phyloP scores from a whole-genome alignment of 2,888 invertebrate species.

The Habroteleia sp. region DNA sequence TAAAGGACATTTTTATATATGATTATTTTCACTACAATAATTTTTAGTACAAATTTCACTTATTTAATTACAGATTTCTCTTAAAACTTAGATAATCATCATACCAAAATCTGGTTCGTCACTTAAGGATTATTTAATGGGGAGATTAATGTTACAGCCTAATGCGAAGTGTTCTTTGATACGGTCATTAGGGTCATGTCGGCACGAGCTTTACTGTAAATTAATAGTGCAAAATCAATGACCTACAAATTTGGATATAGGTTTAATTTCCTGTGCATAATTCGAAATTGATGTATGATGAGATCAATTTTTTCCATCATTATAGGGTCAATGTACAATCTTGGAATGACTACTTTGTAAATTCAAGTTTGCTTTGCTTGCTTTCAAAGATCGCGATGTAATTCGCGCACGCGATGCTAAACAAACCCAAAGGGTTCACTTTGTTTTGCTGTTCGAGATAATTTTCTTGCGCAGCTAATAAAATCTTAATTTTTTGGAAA shows the following conservation, averaged over 20 bases:
- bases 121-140: no score
- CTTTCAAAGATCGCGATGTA: constrained; percentile 54
- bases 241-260: constrained; percentile 54
- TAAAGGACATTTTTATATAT: no score
- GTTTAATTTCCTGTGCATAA: constrained; percentile 61
- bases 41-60: no score
- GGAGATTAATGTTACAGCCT: no score
- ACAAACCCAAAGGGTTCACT: constrained; percentile 42
- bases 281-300: constrained; percentile 43
- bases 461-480: constrained; percentile 32
- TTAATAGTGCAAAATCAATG: constrained; percentile 58
- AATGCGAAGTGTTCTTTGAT: constrained; percentile 20
- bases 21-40: no score
- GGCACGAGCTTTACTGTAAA: constrained; percentile 25
- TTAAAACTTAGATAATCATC: no score
- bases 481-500: no score
- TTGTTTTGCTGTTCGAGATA: constrained; percentile 23
- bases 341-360: constrained; percentile 44
- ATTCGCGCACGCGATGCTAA: constrained; percentile 54
- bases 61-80: no score
- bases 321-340: constrained; percentile 15
- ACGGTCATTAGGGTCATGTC: constrained; percentile 49
- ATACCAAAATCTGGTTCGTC: no score
- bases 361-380: constrained; percentile 54
- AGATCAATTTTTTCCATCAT: constrained; percentile 47